Base-by-base conservation (phyloP, 1,140 invertebrate species). In the Mizuhopecten yessoensis region DNA sequence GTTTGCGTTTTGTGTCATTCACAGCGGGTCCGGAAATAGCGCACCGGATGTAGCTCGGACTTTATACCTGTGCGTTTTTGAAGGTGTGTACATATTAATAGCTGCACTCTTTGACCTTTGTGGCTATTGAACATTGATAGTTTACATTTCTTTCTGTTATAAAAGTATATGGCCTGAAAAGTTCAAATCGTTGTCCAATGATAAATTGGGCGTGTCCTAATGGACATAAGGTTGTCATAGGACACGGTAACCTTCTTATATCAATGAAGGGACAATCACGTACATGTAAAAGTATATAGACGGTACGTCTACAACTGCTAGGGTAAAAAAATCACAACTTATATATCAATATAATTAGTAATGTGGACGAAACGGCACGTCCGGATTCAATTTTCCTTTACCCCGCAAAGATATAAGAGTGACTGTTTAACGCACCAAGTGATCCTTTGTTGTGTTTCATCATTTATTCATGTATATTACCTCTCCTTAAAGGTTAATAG, bases 11-110 rank as follows among this genome's bases (percentile, higher is more conserved):
- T 75, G 57, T 75, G 57, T 75, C 57, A 75, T 75, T 75, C 57
- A 75, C 57, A 75, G 57, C 57, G n/a, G n/a, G n/a, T 75, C 57
- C 57, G 57, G 57, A 75, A 75, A 75, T 75, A 75, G 23, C 57
- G 57, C 57, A 75, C 57, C 57, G 57, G 57, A 75, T 29, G 57
- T 75, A 3, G 57, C 29, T 17, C 57, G 15, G 57, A 75, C 57
- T 75, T 75, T n/a, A 75, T 75, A 75, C 17, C 17, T 29, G 57
- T 17, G 15, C 11, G 57, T 29, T 75, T n/a, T 75, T 75, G 9
- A 75, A 75, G 57, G 57, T 75, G 57, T 75, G 57, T 75, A 9
- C 2, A 75, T 75, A 75, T 75, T 75, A 75, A 75, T 75, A 75
- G 57, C 17, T 75, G 57, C n/a, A 75, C 57, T 29, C 5, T 29